Percentiles rank a stretch among this genome's conserved stretches.
Evolutionary conservation across 2,797 vertebrate species (phyloP).

Genomic region (Galagoides demidoff): DNA sequence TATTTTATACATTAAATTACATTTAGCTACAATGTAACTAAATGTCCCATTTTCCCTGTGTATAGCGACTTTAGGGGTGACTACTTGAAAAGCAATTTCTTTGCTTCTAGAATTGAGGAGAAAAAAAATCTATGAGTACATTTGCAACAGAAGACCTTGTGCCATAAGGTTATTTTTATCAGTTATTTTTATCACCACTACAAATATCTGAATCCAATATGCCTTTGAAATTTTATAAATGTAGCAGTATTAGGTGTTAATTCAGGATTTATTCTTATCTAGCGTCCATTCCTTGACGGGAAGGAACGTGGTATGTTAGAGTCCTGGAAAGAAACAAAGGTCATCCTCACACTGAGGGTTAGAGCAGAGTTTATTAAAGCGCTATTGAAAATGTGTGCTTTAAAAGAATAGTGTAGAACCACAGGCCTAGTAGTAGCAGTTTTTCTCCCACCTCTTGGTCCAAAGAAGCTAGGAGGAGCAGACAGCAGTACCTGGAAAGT

Average conservation of each 20-base stretch:
- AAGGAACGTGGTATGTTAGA: neutral
- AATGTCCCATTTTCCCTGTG: no score
- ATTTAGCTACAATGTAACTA: no score
- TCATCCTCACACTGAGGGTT: neutral
- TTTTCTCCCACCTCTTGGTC: neutral
- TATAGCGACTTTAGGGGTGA: neutral
- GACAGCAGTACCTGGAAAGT: neutral
- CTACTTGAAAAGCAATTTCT: conserved; percentile 19
- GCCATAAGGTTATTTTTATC: neutral
- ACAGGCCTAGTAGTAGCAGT: neutral
- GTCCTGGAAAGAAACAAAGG: neutral
- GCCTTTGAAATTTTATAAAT: neutral
- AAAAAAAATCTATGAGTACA: neutral
- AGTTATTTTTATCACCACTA: neutral
- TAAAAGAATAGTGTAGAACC: neutral
- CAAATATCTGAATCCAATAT: neutral
- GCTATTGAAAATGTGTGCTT: neutral
- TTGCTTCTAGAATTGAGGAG: conserved; percentile 7
- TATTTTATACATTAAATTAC: no score
- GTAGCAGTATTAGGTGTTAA: neutral
- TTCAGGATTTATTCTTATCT: neutral
- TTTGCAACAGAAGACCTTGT: neutral
- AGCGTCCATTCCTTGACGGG: neutral
- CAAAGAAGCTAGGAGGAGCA: neutral
- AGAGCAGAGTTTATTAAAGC: neutral